Percentiles rank a stretch among this genome's conserved stretches.
phyloP scores from a whole-genome alignment of 2,888 invertebrate genomes.

The Craniophora ligustri region DNA sequence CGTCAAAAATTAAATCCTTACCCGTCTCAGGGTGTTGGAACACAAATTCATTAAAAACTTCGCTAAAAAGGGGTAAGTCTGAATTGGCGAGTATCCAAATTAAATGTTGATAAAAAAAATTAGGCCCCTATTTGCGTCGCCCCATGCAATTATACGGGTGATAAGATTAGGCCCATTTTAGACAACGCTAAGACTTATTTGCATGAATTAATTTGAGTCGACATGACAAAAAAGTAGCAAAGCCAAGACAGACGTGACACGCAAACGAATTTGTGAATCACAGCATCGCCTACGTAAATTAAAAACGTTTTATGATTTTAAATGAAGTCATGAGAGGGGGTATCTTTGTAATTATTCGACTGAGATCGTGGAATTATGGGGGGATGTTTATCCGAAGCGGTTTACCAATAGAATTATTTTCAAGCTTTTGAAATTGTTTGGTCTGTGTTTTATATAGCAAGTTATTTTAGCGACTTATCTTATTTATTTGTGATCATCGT shows the following conservation, averaged over 20 bases:
- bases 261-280: conserved; percentile 67
- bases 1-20: conserved; percentile 32
- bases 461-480: no score
- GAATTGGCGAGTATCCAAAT: conserved; percentile 64
- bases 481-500: no score
- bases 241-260: conserved; percentile 64
- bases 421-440: no score
- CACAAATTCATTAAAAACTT: conserved; percentile 53
- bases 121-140: conserved; percentile 64
- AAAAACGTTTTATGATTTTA: conserved; percentile 47
- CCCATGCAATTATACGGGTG: conserved; percentile 72
- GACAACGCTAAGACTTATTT: conserved; percentile 73
- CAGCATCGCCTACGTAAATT: conserved; percentile 35
- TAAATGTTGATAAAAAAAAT: conserved; percentile 66
- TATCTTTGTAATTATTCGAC: conserved; percentile 33
- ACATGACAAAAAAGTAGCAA: conserved; percentile 69
- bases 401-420: not conserved
- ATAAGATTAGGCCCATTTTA: conserved; percentile 77
- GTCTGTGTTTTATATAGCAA: no score
- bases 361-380: conserved; percentile 15
- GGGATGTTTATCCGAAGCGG: not conserved
- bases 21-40: conserved; percentile 22
- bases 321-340: conserved; percentile 30
- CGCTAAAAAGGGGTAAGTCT: conserved; percentile 34
- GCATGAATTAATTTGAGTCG: conserved; percentile 78